phyloP scores from a whole-genome alignment of 2,113 vertebrate genomes.

The Ailuropoda melanoleuca region DNA sequence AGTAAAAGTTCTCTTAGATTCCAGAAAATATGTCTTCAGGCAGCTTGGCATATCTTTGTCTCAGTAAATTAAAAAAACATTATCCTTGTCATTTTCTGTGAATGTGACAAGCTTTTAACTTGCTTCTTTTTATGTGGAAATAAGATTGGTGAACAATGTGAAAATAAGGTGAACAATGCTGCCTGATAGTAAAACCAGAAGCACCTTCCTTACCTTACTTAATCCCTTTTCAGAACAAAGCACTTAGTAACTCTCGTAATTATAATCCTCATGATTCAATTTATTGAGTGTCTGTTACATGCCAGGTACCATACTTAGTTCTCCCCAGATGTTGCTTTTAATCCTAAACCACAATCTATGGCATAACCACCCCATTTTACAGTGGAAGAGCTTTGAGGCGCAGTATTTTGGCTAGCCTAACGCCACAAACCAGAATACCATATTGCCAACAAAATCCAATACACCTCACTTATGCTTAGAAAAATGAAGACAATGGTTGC shows the following conservation, averaged over 20 bases:
- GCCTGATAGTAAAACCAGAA: background rate
- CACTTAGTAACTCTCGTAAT: background rate
- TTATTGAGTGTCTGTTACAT: background rate
- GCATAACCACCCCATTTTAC: background rate
- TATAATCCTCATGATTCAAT: background rate
- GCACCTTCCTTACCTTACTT: background rate
- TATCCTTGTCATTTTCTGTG: constrained; percentile 53
- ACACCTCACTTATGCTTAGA: background rate
- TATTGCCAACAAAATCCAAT: background rate
- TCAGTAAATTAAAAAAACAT: constrained; percentile 49
- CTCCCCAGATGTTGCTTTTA: background rate
- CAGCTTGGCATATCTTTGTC: constrained; percentile 53
- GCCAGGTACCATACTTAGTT: background rate
- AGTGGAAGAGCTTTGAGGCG: background rate
- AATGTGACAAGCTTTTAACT: constrained; percentile 45
- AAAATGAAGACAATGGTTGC: background rate
- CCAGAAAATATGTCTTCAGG: constrained; percentile 50
- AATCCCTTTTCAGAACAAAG: background rate
- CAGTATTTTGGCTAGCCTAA: background rate
- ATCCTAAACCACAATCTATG: background rate
- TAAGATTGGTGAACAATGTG: background rate
- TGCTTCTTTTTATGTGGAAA: constrained; percentile 44
- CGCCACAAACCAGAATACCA: background rate
- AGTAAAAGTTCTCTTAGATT: background rate
- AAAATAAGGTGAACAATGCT: constrained; percentile 15